Evolutionary conservation across 1,140 invertebrate species (phyloP).

Genomic region (Drosophila bocki): DNA sequence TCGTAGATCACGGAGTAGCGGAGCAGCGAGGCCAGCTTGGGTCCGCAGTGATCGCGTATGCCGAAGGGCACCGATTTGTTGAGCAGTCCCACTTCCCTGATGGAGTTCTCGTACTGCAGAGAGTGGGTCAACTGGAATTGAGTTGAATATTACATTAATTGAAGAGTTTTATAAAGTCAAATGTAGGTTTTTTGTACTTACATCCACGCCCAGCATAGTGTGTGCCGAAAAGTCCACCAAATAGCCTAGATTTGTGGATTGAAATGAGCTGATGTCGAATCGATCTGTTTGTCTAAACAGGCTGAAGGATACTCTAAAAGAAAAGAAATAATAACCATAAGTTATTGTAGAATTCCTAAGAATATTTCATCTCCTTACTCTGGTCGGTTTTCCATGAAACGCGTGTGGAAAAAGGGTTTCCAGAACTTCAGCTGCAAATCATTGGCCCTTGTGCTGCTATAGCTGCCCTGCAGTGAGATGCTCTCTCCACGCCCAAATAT

Average conservation of each 20-base stretch:
- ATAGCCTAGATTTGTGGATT: conserved; percentile 74
- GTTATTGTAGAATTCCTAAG: neutral
- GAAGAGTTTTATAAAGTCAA: neutral
- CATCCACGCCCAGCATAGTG: conserved; percentile 72
- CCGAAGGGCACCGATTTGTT: conserved; percentile 78
- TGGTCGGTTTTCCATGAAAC: conserved; percentile 77
- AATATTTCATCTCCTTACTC: conserved; percentile 58
- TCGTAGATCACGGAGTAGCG: conserved; percentile 77
- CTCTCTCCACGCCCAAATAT: conserved; percentile 81
- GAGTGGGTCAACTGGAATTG: conserved; percentile 75
- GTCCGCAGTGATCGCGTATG: conserved; percentile 81
- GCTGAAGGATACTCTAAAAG: conserved; percentile 74
- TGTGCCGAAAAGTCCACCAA: conserved; percentile 71
- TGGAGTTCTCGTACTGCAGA: conserved; percentile 81
- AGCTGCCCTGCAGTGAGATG: conserved; percentile 79
- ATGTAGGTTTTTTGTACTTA: conserved; percentile 22
- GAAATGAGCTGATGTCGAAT: conserved; percentile 72
- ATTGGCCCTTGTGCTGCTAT: conserved; percentile 75
- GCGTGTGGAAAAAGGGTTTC: conserved; percentile 84
- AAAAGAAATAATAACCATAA: neutral
- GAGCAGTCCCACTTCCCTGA: conserved; percentile 69
- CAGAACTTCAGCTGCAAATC: conserved; percentile 81
- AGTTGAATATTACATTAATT: neutral
- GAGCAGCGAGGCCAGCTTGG: conserved; percentile 77
- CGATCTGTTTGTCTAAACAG: conserved; percentile 78